phyloP scores from a whole-genome alignment of 2,797 vertebrate species.

The Crenichthys baileyi region DNA sequence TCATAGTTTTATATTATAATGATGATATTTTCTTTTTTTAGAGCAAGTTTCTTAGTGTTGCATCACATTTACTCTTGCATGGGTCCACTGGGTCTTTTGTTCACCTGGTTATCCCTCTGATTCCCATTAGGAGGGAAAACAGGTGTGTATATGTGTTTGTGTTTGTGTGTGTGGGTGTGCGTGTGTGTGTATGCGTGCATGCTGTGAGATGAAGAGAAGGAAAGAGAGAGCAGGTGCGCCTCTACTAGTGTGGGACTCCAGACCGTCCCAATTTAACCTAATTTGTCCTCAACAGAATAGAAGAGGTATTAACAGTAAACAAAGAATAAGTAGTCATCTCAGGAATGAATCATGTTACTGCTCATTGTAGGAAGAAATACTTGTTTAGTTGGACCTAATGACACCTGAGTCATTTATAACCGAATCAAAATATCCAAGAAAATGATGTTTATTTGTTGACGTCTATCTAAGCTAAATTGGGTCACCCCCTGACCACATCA shows the following conservation, averaged over 20 bases:
- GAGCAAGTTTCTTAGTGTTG: constrained; percentile 68
- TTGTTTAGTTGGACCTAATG: neutral
- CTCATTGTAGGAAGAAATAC: neutral
- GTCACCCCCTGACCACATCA: constrained; percentile 33
- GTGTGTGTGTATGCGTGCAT: constrained; percentile 39
- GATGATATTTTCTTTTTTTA: neutral
- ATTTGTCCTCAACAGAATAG: neutral
- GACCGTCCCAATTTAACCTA: constrained; percentile 8
- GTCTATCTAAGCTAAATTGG: constrained; percentile 32
- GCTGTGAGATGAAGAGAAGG: constrained; percentile 22
- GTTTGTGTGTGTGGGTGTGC: constrained; percentile 29
- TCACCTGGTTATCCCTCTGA: constrained; percentile 62
- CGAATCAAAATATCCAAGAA: constrained; percentile 11
- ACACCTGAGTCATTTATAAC: constrained; percentile 6
- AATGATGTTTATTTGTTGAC: constrained; percentile 34
- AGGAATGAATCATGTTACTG: neutral
- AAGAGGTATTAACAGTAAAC: constrained; percentile 12
- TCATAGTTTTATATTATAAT: neutral
- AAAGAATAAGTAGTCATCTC: neutral
- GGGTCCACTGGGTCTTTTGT: constrained; percentile 62
- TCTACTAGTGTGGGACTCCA: constrained; percentile 7
- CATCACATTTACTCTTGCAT: constrained; percentile 64
- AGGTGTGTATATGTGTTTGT: constrained; percentile 53
- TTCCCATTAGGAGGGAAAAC: constrained; percentile 62
- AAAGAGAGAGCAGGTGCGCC: constrained; percentile 52